These are phyloP conservation scores for Mustela nigripes DNA, from an alignment of 2,113 vertebrate species.

Conservation along the genomic window DNA sequence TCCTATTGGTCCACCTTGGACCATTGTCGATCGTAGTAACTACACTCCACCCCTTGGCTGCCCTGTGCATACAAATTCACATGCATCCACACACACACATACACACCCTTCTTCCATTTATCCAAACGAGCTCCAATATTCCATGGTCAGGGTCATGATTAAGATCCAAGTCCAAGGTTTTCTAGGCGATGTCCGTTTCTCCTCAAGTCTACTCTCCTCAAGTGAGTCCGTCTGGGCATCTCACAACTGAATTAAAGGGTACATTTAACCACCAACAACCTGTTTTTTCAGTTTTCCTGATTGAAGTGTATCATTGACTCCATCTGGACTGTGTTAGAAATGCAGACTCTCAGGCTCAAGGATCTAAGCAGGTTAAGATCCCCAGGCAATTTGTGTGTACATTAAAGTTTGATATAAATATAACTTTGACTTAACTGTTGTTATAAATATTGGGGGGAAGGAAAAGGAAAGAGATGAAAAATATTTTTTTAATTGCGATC, in stretches of 20 bases:
- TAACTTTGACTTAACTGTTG: background rate
- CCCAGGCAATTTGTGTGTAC: background rate
- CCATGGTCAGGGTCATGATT: background rate
- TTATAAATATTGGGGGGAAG: background rate
- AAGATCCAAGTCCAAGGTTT: background rate
- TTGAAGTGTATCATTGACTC: background rate
- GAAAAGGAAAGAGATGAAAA: background rate
- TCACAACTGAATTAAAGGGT: background rate
- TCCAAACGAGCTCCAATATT: background rate
- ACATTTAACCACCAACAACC: background rate
- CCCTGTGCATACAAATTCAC: background rate
- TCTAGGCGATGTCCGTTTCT: background rate
- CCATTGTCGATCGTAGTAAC: background rate
- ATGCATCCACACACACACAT: background rate
- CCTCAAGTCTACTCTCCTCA: background rate
- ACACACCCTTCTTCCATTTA: background rate
- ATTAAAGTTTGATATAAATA: background rate
- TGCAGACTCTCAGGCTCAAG: background rate
- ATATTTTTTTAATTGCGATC: background rate
- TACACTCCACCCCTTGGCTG: background rate
- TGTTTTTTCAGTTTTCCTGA: background rate
- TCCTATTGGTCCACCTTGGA: background rate
- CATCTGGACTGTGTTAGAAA: background rate
- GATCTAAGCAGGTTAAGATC: background rate
- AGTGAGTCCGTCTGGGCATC: background rate